Percentiles rank a stretch among this genome's conserved stretches.
phyloP scores from a whole-genome alignment of 2,113 vertebrate species.

The Elachura formosa region DNA sequence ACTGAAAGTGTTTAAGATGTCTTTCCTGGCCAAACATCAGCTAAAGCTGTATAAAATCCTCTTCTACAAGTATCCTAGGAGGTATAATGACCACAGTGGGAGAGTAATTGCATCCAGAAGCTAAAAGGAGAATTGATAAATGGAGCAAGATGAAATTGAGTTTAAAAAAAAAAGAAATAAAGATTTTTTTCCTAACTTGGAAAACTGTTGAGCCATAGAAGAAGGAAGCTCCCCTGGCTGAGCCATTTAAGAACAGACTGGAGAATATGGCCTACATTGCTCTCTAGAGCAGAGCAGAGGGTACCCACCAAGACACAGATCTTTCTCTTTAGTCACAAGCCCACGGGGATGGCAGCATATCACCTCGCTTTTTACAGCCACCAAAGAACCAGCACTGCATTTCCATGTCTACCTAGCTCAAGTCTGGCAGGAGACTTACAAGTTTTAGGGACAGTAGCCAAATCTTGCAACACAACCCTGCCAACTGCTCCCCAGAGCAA shows the following conservation, averaged over 20 bases:
- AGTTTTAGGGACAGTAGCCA: not conserved
- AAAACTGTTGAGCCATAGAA: not conserved
- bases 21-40: not conserved
- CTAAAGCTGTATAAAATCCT: not conserved
- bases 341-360: not conserved
- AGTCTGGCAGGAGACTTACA: not conserved
- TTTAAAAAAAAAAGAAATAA: not conserved
- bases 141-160: not conserved
- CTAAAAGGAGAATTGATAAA: slow-evolving; percentile 2
- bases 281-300: not conserved
- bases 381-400: not conserved
- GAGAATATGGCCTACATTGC: not conserved
- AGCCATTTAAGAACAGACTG: not conserved
- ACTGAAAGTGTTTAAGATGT: not conserved
- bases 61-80: not conserved
- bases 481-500: not conserved
- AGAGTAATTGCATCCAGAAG: slow-evolving; percentile 29
- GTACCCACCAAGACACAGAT: not conserved
- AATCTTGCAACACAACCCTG: not conserved
- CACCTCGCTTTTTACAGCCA: not conserved
- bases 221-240: not conserved
- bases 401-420: not conserved
- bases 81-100: not conserved
- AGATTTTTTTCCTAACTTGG: slow-evolving; percentile 1
- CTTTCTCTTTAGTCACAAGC: not conserved